These are phyloP conservation scores for Scartelaos histophorus DNA, from an alignment of 2,113 vertebrate genomes.

Conservation along the genomic window DNA sequence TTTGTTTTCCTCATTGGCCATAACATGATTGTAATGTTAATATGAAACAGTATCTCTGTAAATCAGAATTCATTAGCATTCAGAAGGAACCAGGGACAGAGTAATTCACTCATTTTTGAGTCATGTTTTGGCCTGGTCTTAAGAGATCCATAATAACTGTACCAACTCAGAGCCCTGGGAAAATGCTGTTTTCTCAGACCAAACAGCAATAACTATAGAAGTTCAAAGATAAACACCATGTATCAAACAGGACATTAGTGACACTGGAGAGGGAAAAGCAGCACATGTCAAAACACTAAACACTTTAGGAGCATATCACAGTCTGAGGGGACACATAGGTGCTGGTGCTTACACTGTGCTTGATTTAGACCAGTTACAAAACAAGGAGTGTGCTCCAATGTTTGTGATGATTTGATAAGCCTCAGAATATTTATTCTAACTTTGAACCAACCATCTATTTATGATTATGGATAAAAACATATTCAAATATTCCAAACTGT, in stretches of 20 bases:
- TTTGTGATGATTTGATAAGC: slow-evolving; percentile 1
- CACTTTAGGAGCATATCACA: no score
- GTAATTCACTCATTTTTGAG: slow-evolving; percentile 37
- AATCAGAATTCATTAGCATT: slow-evolving; percentile 43
- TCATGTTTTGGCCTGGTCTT: slow-evolving; percentile 46
- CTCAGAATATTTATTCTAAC: slow-evolving; percentile 3
- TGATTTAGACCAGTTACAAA: slow-evolving; percentile 16
- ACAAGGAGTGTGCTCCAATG: slow-evolving; percentile 3
- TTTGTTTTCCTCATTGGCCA: slow-evolving; percentile 29
- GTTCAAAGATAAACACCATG: slow-evolving; percentile 29
- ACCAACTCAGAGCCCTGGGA: slow-evolving; percentile 43
- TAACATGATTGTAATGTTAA: slow-evolving; percentile 43
- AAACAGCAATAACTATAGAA: slow-evolving; percentile 42
- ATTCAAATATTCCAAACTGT: slow-evolving; percentile 1
- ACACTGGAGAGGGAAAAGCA: background rate
- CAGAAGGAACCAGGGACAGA: slow-evolving; percentile 33
- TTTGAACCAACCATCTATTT: background rate
- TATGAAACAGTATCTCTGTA: slow-evolving; percentile 46
- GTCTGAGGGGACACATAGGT: no score
- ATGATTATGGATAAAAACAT: slow-evolving; percentile 2
- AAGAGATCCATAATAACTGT: slow-evolving; percentile 25
- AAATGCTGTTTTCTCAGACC: slow-evolving; percentile 32
- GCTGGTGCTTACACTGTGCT: background rate
- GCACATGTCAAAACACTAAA: background rate
- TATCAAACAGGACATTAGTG: slow-evolving; percentile 37